A percentile compares a stretch with the other conserved stretches of the same genome.
Evolutionary conservation across 2,113 vertebrate species (phyloP).

Genomic region (Tricholaema leucomelas): DNA sequence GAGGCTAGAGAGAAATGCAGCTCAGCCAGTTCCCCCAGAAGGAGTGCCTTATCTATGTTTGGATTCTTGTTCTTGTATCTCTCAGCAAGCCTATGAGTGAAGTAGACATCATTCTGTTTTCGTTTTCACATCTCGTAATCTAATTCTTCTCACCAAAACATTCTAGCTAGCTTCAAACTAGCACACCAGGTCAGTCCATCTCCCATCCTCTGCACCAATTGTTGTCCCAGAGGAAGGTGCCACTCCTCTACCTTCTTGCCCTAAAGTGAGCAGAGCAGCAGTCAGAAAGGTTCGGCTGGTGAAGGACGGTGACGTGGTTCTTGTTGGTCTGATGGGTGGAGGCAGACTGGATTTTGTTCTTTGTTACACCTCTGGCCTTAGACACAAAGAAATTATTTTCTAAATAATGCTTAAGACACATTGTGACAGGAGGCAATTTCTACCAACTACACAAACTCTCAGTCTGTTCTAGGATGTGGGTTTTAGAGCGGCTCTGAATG

Average conservation of each 20-base stretch:
- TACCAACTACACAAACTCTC: neutral
- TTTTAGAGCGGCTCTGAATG: neutral
- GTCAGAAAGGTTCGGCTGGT: neutral
- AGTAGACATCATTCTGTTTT: no score
- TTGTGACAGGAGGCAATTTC: neutral
- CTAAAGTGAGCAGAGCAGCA: neutral
- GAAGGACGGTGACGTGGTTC: neutral
- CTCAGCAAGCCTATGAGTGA: no score
- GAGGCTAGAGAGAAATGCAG: no score
- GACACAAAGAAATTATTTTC: neutral
- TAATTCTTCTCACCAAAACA: no score
- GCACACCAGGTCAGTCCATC: no score
- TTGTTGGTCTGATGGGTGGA: neutral
- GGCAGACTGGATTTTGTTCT: neutral
- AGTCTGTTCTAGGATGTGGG: neutral
- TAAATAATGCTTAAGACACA: neutral
- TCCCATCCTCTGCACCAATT: neutral
- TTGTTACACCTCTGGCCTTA: neutral
- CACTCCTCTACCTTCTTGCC: neutral
- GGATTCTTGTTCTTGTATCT: no score
- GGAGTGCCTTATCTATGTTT: no score
- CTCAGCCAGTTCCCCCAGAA: no score
- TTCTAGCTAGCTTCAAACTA: no score
- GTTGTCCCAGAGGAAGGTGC: neutral
- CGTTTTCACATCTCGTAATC: no score